Percentiles rank a stretch among this genome's conserved stretches.
Evolutionary conservation across 2,113 vertebrate genomes (phyloP).

Genomic region (Seriola aureovittata): DNA sequence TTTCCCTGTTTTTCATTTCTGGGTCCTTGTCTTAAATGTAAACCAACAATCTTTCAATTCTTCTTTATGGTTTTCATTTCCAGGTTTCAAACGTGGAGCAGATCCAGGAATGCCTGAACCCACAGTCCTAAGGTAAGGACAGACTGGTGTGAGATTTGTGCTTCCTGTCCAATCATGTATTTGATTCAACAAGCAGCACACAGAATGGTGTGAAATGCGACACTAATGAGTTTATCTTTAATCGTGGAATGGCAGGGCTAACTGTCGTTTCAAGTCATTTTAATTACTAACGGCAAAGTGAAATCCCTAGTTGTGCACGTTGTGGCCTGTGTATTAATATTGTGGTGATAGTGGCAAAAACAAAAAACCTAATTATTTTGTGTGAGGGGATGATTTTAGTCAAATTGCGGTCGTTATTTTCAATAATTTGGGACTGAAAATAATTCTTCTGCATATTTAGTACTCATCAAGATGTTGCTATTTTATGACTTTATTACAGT

Average conservation of each 20-base stretch:
- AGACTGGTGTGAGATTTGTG: neutral
- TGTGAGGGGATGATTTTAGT: neutral
- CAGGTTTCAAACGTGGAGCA: constrained; percentile 97
- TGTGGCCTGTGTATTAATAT: neutral
- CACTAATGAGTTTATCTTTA: too few species aligned
- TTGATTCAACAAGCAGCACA: neutral
- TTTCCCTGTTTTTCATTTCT: neutral
- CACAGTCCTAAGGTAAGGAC: constrained; percentile 89
- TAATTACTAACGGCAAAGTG: too few species aligned
- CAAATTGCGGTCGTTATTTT: neutral
- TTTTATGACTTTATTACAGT: neutral
- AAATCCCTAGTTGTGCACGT: neutral
- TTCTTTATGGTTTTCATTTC: constrained; percentile 36
- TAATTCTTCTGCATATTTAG: too few species aligned
- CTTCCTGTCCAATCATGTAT: neutral
- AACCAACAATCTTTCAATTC: neutral
- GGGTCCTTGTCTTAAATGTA: neutral
- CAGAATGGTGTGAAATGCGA: neutral
- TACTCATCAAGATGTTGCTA: neutral
- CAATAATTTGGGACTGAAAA: too few species aligned
- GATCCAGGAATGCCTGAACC: constrained; percentile 99
- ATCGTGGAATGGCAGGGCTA: rapidly evolving
- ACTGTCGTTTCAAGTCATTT: neutral
- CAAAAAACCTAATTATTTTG: too few species aligned
- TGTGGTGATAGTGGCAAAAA: neutral